These are phyloP conservation scores for Drosophila pullipes DNA, from an alignment of 2,888 invertebrate genomes.

Conservation along the genomic window DNA sequence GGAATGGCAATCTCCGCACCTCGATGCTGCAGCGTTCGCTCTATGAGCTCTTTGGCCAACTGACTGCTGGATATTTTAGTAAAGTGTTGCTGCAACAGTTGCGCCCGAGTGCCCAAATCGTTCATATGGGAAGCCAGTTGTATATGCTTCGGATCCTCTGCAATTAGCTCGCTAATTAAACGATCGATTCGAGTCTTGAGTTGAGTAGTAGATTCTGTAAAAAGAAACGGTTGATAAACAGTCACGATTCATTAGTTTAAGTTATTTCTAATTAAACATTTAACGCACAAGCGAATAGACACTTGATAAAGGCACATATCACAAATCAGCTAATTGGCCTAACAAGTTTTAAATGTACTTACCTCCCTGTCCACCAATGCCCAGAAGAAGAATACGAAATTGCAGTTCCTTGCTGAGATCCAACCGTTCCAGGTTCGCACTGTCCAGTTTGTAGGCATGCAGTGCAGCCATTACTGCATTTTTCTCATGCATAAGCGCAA, in stretches of 20 bases:
- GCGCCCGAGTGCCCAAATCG: slow-evolving; percentile 75
- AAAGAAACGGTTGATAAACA: not conserved
- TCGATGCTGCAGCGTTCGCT: slow-evolving; percentile 86
- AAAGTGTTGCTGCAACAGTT: slow-evolving; percentile 80
- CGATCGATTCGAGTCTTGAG: slow-evolving; percentile 61
- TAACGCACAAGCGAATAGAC: too few relatives aligned
- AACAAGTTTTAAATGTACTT: slow-evolving; percentile 6
- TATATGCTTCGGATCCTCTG: slow-evolving; percentile 75
- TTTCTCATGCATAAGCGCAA: slow-evolving; percentile 66
- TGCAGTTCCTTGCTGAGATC: slow-evolving; percentile 50
- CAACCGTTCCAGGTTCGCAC: slow-evolving; percentile 52
- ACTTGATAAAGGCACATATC: not conserved
- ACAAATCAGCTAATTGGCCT: not conserved
- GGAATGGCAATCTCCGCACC: slow-evolving; percentile 84
- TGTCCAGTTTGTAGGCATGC: slow-evolving; percentile 73
- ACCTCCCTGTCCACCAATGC: slow-evolving; percentile 68
- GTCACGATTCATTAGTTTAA: too few relatives aligned
- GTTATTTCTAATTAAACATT: not conserved
- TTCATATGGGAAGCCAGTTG: slow-evolving; percentile 72
- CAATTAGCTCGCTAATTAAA: slow-evolving; percentile 71
- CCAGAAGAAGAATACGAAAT: slow-evolving; percentile 65
- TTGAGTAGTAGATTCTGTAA: slow-evolving; percentile 40
- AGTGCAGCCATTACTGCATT: slow-evolving; percentile 78
- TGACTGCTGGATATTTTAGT: slow-evolving; percentile 82
- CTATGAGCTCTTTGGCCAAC: slow-evolving; percentile 82